Evolutionary conservation across 1,140 invertebrate genomes (phyloP).

Genomic region (Microvelia longipes): DNA sequence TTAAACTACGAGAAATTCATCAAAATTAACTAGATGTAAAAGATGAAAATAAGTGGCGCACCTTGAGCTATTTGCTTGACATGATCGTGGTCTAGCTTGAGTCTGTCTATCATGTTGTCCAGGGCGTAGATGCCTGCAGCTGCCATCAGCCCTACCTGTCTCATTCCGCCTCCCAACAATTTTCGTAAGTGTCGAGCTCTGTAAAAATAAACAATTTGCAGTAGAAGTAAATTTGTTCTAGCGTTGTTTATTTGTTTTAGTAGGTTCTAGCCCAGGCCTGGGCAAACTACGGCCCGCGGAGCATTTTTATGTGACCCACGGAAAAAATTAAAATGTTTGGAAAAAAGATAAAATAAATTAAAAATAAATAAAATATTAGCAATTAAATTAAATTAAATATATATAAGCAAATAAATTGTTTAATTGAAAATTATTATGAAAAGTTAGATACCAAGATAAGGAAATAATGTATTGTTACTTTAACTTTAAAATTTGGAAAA

Average conservation of each 20-base stretch:
- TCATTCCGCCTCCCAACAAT: constrained; percentile 79
- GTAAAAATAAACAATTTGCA: constrained; percentile 22
- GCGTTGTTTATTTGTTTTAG: constrained; percentile 12
- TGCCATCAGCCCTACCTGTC: constrained; percentile 76
- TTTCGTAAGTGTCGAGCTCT: constrained; percentile 65
- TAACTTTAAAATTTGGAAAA: too few species aligned
- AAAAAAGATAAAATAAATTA: too few species aligned
- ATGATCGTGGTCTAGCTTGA: constrained; percentile 58
- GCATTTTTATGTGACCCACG: constrained; percentile 61
- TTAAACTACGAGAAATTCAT: too few species aligned
- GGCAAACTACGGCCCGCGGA: too few species aligned
- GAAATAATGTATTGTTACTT: too few species aligned
- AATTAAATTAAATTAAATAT: too few species aligned
- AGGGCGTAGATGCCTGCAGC: constrained; percentile 71
- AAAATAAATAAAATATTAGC: too few species aligned
- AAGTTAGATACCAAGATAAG: too few species aligned
- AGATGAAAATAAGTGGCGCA: too few species aligned
- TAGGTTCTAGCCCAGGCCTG: constrained; percentile 54
- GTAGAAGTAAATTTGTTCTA: background rate
- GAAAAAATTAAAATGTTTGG: constrained; percentile 27
- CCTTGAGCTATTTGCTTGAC: constrained; percentile 51
- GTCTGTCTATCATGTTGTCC: constrained; percentile 50
- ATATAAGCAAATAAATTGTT: too few species aligned
- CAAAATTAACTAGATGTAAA: too few species aligned
- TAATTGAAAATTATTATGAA: too few species aligned